These are phyloP conservation scores for Formica selysi DNA, from an alignment of 1,140 invertebrate genomes.

Conservation along the genomic window DNA sequence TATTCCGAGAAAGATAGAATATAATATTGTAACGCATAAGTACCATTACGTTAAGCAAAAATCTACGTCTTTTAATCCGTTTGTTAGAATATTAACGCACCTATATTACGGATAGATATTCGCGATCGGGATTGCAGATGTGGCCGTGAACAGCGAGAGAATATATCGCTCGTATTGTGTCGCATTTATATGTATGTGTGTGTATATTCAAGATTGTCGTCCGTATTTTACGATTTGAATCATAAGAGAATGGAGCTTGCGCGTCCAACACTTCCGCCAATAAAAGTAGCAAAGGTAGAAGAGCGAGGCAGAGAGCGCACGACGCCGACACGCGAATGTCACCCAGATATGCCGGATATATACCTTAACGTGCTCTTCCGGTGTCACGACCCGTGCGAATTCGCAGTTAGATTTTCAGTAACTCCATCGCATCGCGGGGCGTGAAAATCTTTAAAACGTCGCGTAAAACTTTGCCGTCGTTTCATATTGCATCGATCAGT, in stretches of 20 bases:
- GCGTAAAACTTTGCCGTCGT: slow-evolving; percentile 16
- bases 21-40: not conserved
- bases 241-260: slow-evolving; percentile 2
- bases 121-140: not conserved
- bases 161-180: not conserved
- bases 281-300: slow-evolving; percentile 29
- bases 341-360: slow-evolving; percentile 19
- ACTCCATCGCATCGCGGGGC: not conserved
- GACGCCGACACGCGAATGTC: not conserved
- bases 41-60: slow-evolving; percentile 24
- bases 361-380: slow-evolving; percentile 40
- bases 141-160: not conserved
- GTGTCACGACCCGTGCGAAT: not conserved
- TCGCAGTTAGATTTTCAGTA: slow-evolving; percentile 34
- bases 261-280: slow-evolving; percentile 7
- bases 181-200: not conserved
- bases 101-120: not conserved
- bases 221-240: not conserved
- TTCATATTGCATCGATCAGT: slow-evolving; percentile 14
- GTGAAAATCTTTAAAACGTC: slow-evolving; percentile 23
- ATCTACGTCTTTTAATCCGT: slow-evolving; percentile 25
- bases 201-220: slow-evolving; percentile 39
- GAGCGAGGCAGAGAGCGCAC: not conserved
- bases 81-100: slow-evolving; percentile 44
- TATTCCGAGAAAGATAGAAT: not conserved